phyloP scores from a whole-genome alignment of 2,888 invertebrate species.

The Dicycla oo region DNA sequence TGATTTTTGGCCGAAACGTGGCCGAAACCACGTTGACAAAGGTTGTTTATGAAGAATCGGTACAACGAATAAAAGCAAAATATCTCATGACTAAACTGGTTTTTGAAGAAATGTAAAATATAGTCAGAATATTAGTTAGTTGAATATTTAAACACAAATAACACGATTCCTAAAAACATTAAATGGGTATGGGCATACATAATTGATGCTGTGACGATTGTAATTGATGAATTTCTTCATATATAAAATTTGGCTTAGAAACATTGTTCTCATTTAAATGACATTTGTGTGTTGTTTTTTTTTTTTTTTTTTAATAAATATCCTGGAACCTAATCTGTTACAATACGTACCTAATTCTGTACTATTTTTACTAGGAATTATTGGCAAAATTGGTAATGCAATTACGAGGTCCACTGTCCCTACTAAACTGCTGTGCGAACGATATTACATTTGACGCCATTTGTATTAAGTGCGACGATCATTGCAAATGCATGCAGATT shows the following conservation, averaged over 20 bases:
- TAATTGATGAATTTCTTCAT: no score
- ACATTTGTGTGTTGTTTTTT: no score
- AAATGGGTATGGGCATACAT: no score
- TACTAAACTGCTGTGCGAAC: constrained; percentile 12
- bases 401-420: not conserved
- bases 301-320: not conserved
- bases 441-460: constrained; percentile 26
- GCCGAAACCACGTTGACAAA: no score
- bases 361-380: not conserved
- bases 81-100: no score
- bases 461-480: constrained; percentile 34
- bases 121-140: no score
- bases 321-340: not conserved
- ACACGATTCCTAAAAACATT: not conserved
- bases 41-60: no score
- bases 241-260: not conserved
- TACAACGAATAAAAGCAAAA: no score
- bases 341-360: not conserved
- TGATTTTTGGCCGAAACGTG: no score
- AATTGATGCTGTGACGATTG: not conserved
- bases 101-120: no score
- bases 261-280: not conserved
- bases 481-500: constrained; percentile 49
- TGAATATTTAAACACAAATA: not conserved
- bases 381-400: not conserved